Base-by-base conservation (phyloP, 2,888 invertebrate species). In the Nematopogon swammerdamellus region DNA sequence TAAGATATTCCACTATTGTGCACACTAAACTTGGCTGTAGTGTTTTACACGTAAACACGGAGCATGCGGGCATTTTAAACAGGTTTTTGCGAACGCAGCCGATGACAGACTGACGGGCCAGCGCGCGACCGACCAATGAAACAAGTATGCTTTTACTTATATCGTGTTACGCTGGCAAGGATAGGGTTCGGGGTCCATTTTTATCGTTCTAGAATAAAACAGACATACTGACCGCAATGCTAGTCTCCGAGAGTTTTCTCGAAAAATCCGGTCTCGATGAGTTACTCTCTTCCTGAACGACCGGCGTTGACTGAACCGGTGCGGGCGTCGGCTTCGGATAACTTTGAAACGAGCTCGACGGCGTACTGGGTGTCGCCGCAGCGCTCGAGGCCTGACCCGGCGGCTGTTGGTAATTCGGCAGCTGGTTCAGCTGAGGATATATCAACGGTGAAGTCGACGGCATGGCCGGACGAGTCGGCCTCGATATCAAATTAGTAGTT, bases 401-500 rank as follows among this genome's bases (percentile, higher is more conserved):
- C 17, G 50, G 54, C 19, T 14, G 14, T 4, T 8, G 11, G 52
- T 75, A 77, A 0, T 60, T 57, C 49, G 72, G 71, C 10, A 48
- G 56, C 51, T 72, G 76, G 53, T 55, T 65, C 18, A 72, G 50
- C 50, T 69, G 70, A 0, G 77, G 75, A 50, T 76, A 76, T 19
- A 76, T 29, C 11, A 14, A 36, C 11, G 36, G 36, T 3, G 36
- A 36, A n/a, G 48, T 42, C 8, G 56, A 56, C 1, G 75, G 74
- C 16, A 36, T 8, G 11, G 6, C 36, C 19, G 50, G 50, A 11
- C 69, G 59, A 0, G 72, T 62, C 1, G 74, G 68, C 30, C 75
- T 58, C 0, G 75, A 59, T 55, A 77, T 74, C 72, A 79, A 67
- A 43, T 74, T 77, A 0, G 77, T 77, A 1, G 74, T 73, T 43